These are phyloP conservation scores for Wiebesia pumilae DNA, from an alignment of 1,140 invertebrate genomes.

Conservation along the genomic window DNA sequence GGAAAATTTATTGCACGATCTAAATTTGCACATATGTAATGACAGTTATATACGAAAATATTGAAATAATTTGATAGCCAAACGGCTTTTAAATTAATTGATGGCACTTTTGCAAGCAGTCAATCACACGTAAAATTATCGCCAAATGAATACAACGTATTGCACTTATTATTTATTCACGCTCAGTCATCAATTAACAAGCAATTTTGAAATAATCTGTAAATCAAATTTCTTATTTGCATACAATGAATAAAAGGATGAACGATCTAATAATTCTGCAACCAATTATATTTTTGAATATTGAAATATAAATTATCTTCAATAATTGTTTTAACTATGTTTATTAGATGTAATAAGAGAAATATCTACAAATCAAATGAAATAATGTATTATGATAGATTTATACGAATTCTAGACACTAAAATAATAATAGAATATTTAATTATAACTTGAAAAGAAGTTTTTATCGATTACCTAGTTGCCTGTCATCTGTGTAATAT, in stretches of 20 bases:
- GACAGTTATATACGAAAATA: conserved; percentile 44
- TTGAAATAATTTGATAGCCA: conserved; percentile 41
- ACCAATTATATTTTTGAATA: background rate
- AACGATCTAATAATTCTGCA: background rate
- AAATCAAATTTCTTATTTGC: background rate
- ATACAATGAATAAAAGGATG: background rate
- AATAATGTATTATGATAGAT: background rate
- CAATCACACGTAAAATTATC: conserved; percentile 26
- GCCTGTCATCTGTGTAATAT: no score
- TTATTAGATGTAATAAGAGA: background rate
- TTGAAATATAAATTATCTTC: background rate
- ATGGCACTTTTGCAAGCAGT: conserved; percentile 12
- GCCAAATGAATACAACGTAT: background rate
- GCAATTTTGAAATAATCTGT: background rate
- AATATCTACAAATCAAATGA: background rate
- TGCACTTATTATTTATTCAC: conserved; percentile 30
- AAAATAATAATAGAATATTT: no score
- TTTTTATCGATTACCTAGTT: no score
- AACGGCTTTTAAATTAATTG: conserved; percentile 46
- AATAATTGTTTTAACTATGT: background rate
- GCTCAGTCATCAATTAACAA: conserved; percentile 5
- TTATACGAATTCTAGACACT: no score
- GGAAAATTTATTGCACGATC: conserved; percentile 44
- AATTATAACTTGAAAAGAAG: no score
- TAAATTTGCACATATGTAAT: no score